Evolutionary conservation across 2,888 invertebrate species (phyloP), one percentile per base, ranked within the genome.

Genomic region (Lepidocyrtoides sp.): DNA sequence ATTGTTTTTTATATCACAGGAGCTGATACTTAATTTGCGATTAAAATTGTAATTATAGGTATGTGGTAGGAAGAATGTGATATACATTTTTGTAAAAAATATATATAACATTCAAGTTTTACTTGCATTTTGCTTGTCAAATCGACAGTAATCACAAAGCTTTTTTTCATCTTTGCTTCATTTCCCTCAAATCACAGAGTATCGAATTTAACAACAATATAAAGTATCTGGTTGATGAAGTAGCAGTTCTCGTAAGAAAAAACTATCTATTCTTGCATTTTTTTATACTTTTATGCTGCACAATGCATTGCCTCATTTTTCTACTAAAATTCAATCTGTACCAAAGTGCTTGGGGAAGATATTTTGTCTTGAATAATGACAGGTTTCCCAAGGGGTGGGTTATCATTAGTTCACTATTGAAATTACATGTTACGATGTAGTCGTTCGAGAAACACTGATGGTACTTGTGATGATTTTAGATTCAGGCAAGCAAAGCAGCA

Each of bases 301-400:
- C 41, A 41, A 14, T 23, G 20, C 72, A 44, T 17, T 29, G 32
- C 29, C 20, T 63, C 63, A 8, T 60, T 83, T 44, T 36, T 26
- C 41, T 60, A 20, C 72, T 29, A 1, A 17, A 54, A 44, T 44
- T 54, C 14, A 32, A 77, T 44, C 17, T 77, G 77, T 14, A 29
- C 12, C 26, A 48, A 2, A 29, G 26, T 26, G n/a, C 26, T 44
- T 2, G 75, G 48, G 75, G 20, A 81, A 10, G 12, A 14, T n/a
- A 81, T 84, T 88, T 92, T 91, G 92, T 91, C 92, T 92, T 85
- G 79, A 63, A 85, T 92, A 92, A 92, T 92, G 91, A 92, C 91
- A 92, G 92, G 92, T 92, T 92, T 92, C 91, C 91, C 91, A 91
- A 84, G 86, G 63, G 91, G 89, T 92, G 88, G 89, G 66, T 83